Conservation (phyloP, 2,113 vertebrate species). For the Phylloscopus trochiloides region DNA sequence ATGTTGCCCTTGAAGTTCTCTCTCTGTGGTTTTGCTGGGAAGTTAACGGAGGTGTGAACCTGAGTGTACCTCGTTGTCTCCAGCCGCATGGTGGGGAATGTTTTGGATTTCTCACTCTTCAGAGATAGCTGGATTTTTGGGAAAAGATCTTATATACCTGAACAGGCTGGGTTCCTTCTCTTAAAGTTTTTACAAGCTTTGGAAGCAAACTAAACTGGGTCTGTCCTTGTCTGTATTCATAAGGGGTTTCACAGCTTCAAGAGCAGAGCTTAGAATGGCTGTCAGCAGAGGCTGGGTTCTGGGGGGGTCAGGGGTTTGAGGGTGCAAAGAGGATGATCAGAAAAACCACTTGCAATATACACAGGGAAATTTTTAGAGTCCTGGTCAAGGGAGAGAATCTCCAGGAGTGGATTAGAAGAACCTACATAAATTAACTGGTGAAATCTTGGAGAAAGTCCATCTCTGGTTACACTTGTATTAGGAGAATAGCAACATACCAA, state of each 20-base stretch:
- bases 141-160: background rate
- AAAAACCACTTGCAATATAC: background rate
- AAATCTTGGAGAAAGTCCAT: background rate
- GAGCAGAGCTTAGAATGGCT: background rate
- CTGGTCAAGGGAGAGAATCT: background rate
- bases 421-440: background rate
- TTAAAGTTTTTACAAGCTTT: background rate
- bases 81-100: rapidly evolving
- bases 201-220: background rate
- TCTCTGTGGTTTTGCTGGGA: background rate
- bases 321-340: background rate
- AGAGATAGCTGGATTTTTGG: background rate
- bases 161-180: background rate
- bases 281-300: background rate
- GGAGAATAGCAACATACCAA: background rate
- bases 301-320: background rate
- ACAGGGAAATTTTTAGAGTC: background rate
- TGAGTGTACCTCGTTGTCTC: background rate
- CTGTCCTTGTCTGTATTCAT: background rate
- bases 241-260: background rate
- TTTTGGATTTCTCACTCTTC: background rate
- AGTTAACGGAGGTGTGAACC: background rate
- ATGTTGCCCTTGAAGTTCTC: background rate
- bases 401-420: background rate
- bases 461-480: background rate